phyloP scores from a whole-genome alignment of 1,140 invertebrate genomes.

The Drosophila rufa region DNA sequence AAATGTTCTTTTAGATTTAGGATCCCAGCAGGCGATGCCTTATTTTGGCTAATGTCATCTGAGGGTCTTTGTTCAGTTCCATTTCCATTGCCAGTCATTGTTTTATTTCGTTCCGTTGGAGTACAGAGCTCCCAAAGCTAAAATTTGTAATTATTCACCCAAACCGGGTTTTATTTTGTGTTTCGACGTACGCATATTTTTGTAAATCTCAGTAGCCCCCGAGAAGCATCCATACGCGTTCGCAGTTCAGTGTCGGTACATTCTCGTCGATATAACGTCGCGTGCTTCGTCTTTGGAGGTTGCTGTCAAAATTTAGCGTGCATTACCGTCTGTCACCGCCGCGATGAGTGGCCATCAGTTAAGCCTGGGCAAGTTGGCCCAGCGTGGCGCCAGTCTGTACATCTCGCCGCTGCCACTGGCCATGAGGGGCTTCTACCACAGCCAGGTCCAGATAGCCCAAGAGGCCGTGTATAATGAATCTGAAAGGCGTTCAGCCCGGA shows the following conservation, averaged over 20 bases:
- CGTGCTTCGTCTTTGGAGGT: neutral
- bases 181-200: slow-evolving; percentile 6
- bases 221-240: slow-evolving; percentile 5
- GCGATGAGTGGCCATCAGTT: slow-evolving; percentile 22
- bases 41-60: neutral
- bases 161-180: slow-evolving; percentile 1
- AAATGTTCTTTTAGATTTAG: neutral
- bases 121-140: slow-evolving; percentile 27
- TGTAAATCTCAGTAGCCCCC: neutral
- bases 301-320: slow-evolving; percentile 26
- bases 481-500: slow-evolving; percentile 3
- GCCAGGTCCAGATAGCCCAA: neutral
- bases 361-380: slow-evolving; percentile 23
- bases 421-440: slow-evolving; percentile 6
- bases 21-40: neutral
- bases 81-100: slow-evolving; percentile 11
- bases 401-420: neutral
- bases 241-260: too few species aligned
- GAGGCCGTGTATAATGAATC: too few species aligned
- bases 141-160: slow-evolving; percentile 22
- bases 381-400: slow-evolving; percentile 4
- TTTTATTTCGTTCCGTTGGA: slow-evolving; percentile 37
- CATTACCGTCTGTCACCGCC: neutral
- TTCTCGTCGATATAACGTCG: too few species aligned
- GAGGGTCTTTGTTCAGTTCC: neutral